Percentiles rank a stretch among this genome's conserved stretches.
These are phyloP conservation scores for Apodemus speciosus DNA, from an alignment of 2,113 vertebrate genomes.

Conservation along the genomic window DNA sequence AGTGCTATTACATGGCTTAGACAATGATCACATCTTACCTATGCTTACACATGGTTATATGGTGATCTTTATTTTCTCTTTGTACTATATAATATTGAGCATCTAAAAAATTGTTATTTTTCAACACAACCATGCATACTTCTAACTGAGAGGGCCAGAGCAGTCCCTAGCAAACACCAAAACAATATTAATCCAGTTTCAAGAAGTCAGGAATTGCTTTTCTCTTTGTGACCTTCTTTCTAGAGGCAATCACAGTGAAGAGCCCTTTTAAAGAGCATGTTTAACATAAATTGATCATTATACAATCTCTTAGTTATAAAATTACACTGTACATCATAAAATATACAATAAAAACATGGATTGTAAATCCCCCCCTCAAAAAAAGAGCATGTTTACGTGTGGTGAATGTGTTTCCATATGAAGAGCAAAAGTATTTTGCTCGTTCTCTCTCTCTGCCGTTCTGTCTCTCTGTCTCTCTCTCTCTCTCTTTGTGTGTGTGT, in stretches of 20 bases:
- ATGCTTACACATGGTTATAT: not conserved
- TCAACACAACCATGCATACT: not conserved
- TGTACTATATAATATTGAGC: not conserved
- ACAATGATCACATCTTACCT: not conserved
- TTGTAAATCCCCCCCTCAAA: not conserved
- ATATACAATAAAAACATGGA: not conserved
- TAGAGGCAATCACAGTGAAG: not conserved
- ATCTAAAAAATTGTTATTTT: not conserved
- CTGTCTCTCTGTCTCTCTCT: too few relatives aligned
- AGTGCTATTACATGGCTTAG: not conserved
- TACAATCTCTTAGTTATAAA: not conserved
- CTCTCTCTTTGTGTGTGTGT: not conserved
- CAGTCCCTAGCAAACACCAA: accelerated
- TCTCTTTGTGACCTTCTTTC: not conserved
- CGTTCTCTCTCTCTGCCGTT: too few relatives aligned
- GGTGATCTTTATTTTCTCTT: not conserved
- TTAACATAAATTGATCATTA: not conserved
- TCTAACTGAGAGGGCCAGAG: not conserved
- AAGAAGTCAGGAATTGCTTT: not conserved
- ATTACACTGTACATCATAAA: not conserved
- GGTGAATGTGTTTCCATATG: not conserved
- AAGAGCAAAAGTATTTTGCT: not conserved
- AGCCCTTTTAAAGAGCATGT: not conserved
- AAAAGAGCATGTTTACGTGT: too few relatives aligned
- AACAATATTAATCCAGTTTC: not conserved